phyloP scores from a whole-genome alignment of 2,113 vertebrate genomes.

The Archilochus colubris region DNA sequence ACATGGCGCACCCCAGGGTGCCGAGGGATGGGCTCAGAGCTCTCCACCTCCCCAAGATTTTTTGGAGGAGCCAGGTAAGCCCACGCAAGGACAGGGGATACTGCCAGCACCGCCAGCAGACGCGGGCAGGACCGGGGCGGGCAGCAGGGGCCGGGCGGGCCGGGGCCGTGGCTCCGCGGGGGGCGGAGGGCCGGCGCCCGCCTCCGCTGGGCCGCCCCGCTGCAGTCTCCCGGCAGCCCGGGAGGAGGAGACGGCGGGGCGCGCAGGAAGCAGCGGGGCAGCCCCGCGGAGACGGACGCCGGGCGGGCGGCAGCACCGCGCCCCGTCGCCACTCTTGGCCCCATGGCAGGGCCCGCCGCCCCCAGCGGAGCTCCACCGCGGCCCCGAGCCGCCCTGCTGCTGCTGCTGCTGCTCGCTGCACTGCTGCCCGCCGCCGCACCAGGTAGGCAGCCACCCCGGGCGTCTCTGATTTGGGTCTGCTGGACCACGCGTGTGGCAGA shows the following conservation, averaged over 20 bases:
- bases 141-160: background rate
- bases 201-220: background rate
- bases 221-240: background rate
- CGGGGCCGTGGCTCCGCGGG: background rate
- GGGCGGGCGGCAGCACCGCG: background rate
- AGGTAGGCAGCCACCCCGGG: conserved; percentile 53
- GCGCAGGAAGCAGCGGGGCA: conserved; percentile 6
- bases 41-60: accelerated
- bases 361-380: background rate
- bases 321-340: background rate
- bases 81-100: background rate
- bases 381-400: conserved; percentile 16
- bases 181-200: background rate
- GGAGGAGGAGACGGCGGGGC: conserved; percentile 59
- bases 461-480: background rate
- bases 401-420: conserved; percentile 35
- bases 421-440: conserved; percentile 38
- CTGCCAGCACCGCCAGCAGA: background rate
- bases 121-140: background rate
- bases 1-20: background rate
- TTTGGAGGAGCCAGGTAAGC: background rate
- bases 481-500: background rate
- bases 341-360: conserved; percentile 53
- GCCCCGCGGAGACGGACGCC: background rate
- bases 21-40: background rate